Evolutionary conservation across 2,797 vertebrate species (phyloP).

Genomic region (Poeciliopsis gracilis): DNA sequence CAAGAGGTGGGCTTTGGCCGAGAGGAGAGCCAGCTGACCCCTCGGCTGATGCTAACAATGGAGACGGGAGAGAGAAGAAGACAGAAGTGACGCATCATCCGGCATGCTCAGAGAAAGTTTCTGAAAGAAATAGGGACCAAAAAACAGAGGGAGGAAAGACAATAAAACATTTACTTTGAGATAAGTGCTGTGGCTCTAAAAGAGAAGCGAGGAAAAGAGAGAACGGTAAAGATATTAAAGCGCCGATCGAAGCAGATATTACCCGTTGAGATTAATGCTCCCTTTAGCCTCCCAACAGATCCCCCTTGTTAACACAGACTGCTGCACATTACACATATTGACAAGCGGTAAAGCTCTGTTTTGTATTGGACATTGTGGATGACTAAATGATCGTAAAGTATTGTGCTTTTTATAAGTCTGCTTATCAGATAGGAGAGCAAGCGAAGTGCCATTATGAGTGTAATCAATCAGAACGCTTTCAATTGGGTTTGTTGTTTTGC

Average conservation of each 20-base stretch:
- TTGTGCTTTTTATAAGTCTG: conserved; percentile 23
- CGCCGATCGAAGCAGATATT: conserved; percentile 43
- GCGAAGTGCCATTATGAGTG: conserved; percentile 33
- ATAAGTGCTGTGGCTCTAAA: conserved; percentile 21
- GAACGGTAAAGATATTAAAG: conserved; percentile 41
- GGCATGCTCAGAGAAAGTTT: conserved; percentile 42
- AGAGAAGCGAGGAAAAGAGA: conserved; percentile 13
- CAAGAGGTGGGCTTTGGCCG: conserved; percentile 8
- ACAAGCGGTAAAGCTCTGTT: conserved; percentile 40
- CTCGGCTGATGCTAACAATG: conserved; percentile 29
- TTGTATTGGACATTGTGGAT: conserved; percentile 47
- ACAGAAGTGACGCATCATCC: conserved; percentile 6
- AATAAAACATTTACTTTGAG: conserved; percentile 28
- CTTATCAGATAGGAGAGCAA: conserved; percentile 31
- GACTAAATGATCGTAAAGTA: conserved; percentile 43
- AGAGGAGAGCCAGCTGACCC: conserved; percentile 25
- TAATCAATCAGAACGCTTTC: conserved; percentile 41
- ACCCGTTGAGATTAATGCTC: conserved; percentile 51
- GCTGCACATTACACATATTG: conserved; percentile 51
- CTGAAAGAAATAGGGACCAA: conserved; percentile 17
- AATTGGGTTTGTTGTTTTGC: conserved; percentile 9
- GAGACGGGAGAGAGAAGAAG: not conserved
- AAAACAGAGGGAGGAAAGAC: not conserved
- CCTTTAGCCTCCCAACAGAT: conserved; percentile 51
- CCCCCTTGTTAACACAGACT: conserved; percentile 42